Evolutionary conservation across 92 coral and sea anemone genomes (phyloP).

Genomic region (Porites evermanni): DNA sequence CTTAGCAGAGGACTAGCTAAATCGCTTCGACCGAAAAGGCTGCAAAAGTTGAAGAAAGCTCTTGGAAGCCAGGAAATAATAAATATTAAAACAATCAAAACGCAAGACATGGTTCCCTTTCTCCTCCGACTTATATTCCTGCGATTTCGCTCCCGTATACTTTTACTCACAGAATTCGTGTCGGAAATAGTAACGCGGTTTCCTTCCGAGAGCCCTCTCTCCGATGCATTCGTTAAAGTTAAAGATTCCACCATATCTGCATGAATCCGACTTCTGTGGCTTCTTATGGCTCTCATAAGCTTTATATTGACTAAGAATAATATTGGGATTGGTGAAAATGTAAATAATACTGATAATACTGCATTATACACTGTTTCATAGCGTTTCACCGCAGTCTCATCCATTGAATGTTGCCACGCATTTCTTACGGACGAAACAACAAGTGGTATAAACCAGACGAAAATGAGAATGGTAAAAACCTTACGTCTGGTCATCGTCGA

Average conservation of each 20-base stretch:
- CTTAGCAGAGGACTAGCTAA: constrained; percentile 27
- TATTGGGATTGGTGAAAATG: constrained; percentile 47
- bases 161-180: background rate
- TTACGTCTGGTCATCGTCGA: constrained; percentile 67
- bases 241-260: constrained; percentile 6
- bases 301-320: constrained; percentile 61
- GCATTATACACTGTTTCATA: constrained; percentile 63
- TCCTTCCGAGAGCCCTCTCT: background rate
- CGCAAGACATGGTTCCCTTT: constrained; percentile 66
- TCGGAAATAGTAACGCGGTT: background rate
- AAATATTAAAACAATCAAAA: constrained; percentile 57
- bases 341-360: constrained; percentile 52
- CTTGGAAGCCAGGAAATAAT: constrained; percentile 74
- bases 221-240: background rate
- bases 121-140: constrained; percentile 11
- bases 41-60: constrained; percentile 46
- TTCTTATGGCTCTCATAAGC: constrained; percentile 64
- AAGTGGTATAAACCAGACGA: constrained; percentile 62
- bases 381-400: background rate
- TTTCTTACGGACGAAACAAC: constrained; percentile 36
- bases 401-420: constrained; percentile 57
- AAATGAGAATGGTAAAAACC: constrained; percentile 41
- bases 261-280: constrained; percentile 39
- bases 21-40: constrained; percentile 5
- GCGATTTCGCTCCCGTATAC: background rate